A percentile compares a stretch with the other conserved stretches of the same genome.
Conservation (phyloP, 1,140 invertebrate genomes). For the Wiebesia pumilae region DNA sequence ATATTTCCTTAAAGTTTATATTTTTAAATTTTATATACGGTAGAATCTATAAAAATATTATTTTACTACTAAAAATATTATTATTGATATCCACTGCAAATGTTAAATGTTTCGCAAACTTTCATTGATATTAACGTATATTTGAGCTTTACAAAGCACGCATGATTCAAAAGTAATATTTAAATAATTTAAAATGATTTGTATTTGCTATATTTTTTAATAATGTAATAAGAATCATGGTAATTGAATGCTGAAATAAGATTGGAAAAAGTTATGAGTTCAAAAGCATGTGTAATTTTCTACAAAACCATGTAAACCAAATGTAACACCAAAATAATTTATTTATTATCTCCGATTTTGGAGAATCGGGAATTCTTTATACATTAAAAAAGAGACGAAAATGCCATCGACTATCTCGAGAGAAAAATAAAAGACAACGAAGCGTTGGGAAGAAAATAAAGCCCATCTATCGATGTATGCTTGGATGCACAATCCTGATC, state of each 20-base stretch:
- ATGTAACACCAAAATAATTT: background rate
- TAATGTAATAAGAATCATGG: background rate
- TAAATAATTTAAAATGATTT: background rate
- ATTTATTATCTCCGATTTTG: background rate
- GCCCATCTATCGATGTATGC: background rate
- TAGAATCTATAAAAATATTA: too few relatives aligned
- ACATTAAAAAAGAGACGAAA: background rate
- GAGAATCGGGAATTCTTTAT: background rate
- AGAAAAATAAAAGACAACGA: background rate
- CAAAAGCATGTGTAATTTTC: background rate
- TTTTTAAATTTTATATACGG: too few relatives aligned
- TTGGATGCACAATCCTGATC: constrained; percentile 7
- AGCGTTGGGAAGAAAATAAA: background rate
- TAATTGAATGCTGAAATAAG: background rate
- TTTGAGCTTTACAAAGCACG: too few relatives aligned
- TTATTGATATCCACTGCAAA: too few relatives aligned
- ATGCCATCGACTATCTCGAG: background rate
- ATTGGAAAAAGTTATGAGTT: background rate
- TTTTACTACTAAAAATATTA: too few relatives aligned
- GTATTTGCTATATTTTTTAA: background rate
- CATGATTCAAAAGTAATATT: too few relatives aligned
- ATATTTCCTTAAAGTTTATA: too few relatives aligned
- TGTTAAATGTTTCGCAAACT: too few relatives aligned
- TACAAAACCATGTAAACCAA: background rate
- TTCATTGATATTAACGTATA: too few relatives aligned